A percentile compares a stretch with the other conserved stretches of the same genome.
Evolutionary conservation across 2,888 invertebrate species (phyloP).

Genomic region (Plagodis pulveraria): DNA sequence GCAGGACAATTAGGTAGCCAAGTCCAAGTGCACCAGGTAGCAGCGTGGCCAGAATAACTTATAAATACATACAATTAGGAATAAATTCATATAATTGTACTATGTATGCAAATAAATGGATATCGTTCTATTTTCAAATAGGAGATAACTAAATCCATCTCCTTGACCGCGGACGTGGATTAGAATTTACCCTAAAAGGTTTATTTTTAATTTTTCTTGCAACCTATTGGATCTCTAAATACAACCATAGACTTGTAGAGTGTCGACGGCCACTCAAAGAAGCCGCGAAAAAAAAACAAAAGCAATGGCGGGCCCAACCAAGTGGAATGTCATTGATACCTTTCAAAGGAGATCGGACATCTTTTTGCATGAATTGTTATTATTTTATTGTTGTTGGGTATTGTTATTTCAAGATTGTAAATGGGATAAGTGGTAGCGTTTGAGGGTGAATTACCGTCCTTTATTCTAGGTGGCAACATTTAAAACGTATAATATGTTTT

Average conservation of each 20-base stretch:
- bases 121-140: no score
- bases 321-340: conserved; percentile 73
- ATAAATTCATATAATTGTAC: no score
- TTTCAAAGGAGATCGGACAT: conserved; percentile 53
- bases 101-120: no score
- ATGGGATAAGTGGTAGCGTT: conserved; percentile 3
- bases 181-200: no score
- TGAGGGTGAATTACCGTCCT: neutral
- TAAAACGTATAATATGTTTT: neutral
- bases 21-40: no score
- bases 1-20: no score
- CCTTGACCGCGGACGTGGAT: no score
- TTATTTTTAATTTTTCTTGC: no score
- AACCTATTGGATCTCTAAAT: conserved; percentile 28
- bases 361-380: conserved; percentile 55
- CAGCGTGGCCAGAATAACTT: no score
- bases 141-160: no score
- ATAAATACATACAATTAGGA: no score
- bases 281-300: conserved; percentile 32
- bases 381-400: conserved; percentile 49
- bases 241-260: conserved; percentile 15
- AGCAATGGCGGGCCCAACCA: conserved; percentile 64
- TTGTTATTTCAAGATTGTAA: conserved; percentile 29
- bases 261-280: conserved; percentile 29
- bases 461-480: conserved; percentile 3